Evolutionary conservation across 2,888 invertebrate genomes (phyloP).

Genomic region (Spilosoma lubricipeda): DNA sequence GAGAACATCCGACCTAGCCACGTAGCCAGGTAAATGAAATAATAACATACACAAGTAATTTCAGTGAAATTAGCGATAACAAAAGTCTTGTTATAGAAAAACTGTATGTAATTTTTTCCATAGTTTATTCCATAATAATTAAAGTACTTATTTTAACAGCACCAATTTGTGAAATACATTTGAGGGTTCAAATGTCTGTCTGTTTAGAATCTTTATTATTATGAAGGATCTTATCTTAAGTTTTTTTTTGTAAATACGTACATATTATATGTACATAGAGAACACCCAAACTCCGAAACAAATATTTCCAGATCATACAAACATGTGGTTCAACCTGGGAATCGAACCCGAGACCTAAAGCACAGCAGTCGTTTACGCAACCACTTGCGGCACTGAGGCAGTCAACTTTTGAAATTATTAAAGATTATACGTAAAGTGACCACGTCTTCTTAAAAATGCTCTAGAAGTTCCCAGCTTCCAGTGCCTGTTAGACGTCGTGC

Average conservation of each 20-base stretch:
- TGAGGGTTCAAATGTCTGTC: background rate
- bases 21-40: constrained; percentile 63
- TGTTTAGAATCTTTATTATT: no score
- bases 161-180: background rate
- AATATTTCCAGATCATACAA: no score
- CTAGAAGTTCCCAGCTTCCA: constrained; percentile 76
- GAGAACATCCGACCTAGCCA: constrained; percentile 71
- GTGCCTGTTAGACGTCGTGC: constrained; percentile 76
- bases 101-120: background rate
- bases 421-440: background rate
- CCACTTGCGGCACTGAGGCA: no score
- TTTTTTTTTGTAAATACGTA: no score
- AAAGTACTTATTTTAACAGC: background rate
- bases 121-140: background rate
- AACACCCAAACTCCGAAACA: no score
- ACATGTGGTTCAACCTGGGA: no score
- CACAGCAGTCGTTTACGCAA: no score
- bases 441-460: constrained; percentile 6
- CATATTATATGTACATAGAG: no score
- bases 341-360: no score
- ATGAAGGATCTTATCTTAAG: no score
- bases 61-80: background rate
- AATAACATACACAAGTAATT: background rate
- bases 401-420: no score
- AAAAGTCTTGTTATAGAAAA: background rate